These are phyloP conservation scores for Acrossocheilus fasciatus DNA, from an alignment of 2,797 vertebrate genomes.

Conservation along the genomic window DNA sequence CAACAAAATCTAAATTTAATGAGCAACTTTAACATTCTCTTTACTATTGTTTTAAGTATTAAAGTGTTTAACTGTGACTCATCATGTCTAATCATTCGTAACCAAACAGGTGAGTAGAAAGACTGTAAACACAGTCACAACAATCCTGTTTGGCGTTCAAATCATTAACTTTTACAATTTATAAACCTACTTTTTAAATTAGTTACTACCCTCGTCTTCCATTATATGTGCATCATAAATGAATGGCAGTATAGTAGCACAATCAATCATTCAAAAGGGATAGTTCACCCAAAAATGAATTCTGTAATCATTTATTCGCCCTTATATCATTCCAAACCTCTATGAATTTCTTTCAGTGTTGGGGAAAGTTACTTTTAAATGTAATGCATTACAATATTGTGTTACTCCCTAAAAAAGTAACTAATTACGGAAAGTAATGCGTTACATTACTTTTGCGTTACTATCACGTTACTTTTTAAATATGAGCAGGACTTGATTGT, in stretches of 20 bases:
- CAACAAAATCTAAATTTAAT: not conserved
- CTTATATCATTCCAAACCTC: not conserved
- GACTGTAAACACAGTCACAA: not conserved
- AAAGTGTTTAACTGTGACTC: not conserved
- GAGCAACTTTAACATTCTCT: not conserved
- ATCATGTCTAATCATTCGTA: not conserved
- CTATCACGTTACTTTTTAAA: too few relatives aligned
- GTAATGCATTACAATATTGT: too few relatives aligned
- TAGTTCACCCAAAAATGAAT: not conserved
- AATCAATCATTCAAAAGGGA: not conserved
- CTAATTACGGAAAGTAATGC: too few relatives aligned
- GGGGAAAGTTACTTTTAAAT: too few relatives aligned
- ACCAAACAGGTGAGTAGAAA: not conserved
- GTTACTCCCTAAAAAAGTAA: too few relatives aligned
- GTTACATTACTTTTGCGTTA: too few relatives aligned
- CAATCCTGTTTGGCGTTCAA: not conserved
- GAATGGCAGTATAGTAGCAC: not conserved
- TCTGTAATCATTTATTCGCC: not conserved
- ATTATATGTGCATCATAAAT: not conserved
- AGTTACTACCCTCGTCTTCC: not conserved
- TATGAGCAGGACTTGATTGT: too few relatives aligned
- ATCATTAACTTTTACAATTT: not conserved
- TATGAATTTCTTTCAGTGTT: not conserved
- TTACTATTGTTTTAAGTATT: not conserved
- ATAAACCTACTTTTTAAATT: not conserved